Evolutionary conservation across 2,888 invertebrate genomes (phyloP).

Genomic region (Allolobophora icterica): DNA sequence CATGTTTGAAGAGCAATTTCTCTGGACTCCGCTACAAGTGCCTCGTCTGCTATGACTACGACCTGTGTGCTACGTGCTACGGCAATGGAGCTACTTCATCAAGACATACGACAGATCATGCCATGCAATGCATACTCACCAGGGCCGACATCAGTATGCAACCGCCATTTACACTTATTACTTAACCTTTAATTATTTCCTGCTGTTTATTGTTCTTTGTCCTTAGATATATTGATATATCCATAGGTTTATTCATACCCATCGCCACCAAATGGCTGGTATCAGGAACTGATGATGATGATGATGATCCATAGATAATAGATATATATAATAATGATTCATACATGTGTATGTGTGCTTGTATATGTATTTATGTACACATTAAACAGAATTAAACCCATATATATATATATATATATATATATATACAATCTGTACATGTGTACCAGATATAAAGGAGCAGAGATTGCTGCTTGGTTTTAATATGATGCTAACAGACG

Average conservation of each 20-base stretch:
- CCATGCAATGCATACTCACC: conserved; percentile 98
- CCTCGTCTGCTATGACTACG: conserved; percentile 98
- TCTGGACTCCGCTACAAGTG: conserved; percentile 97
- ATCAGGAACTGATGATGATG: no score
- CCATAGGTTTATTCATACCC: no score
- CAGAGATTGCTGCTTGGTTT: not conserved
- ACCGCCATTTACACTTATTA: not conserved
- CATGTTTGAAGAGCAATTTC: conserved; percentile 96
- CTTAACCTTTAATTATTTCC: not conserved
- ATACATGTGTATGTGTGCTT: not conserved
- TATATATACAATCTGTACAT: not conserved
- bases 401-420: not conserved
- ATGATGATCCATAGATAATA: no score
- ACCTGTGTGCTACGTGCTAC: conserved; percentile 94
- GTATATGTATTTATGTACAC: no score
- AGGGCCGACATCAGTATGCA: conserved; percentile 83
- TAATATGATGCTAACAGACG: not conserved
- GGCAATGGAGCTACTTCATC: conserved; percentile 70
- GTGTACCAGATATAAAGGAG: not conserved
- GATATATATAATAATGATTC: not conserved
- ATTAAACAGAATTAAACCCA: not conserved
- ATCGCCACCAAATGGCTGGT: no score
- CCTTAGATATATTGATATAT: no score
- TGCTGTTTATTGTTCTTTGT: not conserved
- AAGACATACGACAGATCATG: conserved; percentile 92